Evolutionary conservation across 2,888 invertebrate species (phyloP).

Genomic region (Papilio gigon): DNA sequence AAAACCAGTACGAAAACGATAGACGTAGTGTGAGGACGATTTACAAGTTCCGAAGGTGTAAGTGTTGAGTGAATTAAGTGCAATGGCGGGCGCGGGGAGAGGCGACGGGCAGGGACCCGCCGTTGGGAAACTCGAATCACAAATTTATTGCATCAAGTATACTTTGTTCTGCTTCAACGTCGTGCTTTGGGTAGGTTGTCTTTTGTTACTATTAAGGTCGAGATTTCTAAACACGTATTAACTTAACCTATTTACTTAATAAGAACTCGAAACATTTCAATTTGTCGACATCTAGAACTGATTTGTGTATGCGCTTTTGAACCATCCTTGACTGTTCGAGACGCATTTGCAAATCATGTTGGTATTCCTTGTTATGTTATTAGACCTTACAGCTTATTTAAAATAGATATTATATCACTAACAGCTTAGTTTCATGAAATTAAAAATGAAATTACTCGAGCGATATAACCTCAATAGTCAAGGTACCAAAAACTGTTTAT

Average conservation of each 20-base stretch:
- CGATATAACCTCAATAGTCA: too few species aligned
- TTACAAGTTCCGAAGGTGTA: slow-evolving; percentile 47
- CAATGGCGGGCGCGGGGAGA: slow-evolving; percentile 82
- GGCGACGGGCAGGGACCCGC: slow-evolving; percentile 78
- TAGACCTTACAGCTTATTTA: background rate
- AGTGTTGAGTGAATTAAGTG: slow-evolving; percentile 58
- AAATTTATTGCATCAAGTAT: slow-evolving; percentile 91
- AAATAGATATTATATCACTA: background rate
- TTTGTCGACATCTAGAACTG: background rate
- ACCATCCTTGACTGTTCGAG: background rate
- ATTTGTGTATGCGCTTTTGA: background rate
- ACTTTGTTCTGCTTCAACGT: slow-evolving; percentile 91
- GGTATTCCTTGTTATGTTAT: background rate
- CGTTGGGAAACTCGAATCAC: slow-evolving; percentile 85
- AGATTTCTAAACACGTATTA: background rate
- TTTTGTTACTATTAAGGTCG: slow-evolving; percentile 29
- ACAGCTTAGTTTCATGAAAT: too few species aligned
- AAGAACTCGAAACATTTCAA: background rate
- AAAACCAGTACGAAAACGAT: slow-evolving; percentile 66
- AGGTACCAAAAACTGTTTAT: too few species aligned
- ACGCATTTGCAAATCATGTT: background rate
- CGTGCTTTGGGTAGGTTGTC: slow-evolving; percentile 87
- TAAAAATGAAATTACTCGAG: too few species aligned
- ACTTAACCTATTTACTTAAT: background rate
- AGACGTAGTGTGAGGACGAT: slow-evolving; percentile 59